Evolutionary conservation across 2,113 vertebrate species (phyloP), one percentile per base, ranked within the genome.

Genomic region (Harpagus bidentatus): DNA sequence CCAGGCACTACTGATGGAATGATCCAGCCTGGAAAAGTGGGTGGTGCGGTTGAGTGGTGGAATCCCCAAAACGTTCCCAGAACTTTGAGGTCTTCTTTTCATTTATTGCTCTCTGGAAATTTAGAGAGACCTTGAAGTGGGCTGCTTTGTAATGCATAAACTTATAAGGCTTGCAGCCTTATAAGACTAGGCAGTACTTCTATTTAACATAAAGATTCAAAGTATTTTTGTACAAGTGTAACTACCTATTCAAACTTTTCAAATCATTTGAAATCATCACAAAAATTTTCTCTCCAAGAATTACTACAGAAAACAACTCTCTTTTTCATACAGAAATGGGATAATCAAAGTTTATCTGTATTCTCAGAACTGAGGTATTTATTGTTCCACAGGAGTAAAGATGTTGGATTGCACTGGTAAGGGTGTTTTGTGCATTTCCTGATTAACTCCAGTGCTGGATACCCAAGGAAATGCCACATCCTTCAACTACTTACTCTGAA

Each of bases 141-240:
- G 67, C 59, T 90, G 55, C 87, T 97, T 91, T 69, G 45, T 82
- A 97, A 96, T 45, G 66, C 26, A 23, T 62, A 69, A 93, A 26
- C 19, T 58, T 81, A 3, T 40, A 77, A 77, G 10, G 58, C 55
- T 77, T 84, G 82, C 63, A 97, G 90, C 72, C 96, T 88, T 94
- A 22, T 63, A 83, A 74, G 53, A 74, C 76, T 19, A 96, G 67
- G 77, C 83, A 97, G 72, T 89, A 95, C 38, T 95, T 97, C 88
- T 66, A 82, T 89, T 91, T 90, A 94, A 81, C 61, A 94, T 63
- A 96, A 96, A 96, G 52, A 95, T 87, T 95, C 53, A 71, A 97
- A 93, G 69, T 72, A 71, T 77, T 82, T 97, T 91, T 63, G 43
- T 65, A 65, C 56, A 87, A 95, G 59, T 42, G 38, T 36, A 70